A percentile compares a stretch with the other conserved stretches of the same genome.
Evolutionary conservation across 2,797 vertebrate genomes (phyloP).

Genomic region (Ctenopoma multispine): DNA sequence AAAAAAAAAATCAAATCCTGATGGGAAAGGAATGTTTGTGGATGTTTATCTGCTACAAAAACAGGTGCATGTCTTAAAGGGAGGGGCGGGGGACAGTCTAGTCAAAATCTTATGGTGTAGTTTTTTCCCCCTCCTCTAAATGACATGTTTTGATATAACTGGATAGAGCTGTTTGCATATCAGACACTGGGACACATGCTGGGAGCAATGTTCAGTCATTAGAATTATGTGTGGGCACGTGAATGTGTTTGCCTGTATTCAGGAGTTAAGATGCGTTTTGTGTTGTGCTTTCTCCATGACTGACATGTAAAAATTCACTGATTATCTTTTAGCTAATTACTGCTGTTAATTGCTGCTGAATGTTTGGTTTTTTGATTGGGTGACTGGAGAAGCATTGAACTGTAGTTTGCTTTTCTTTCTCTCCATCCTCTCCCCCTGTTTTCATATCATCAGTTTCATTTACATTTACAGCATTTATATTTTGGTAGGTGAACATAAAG

Average conservation of each 20-base stretch:
- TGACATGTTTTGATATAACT: slow-evolving; percentile 64
- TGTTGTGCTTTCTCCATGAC: slow-evolving; percentile 40
- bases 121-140: slow-evolving; percentile 43
- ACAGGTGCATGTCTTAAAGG: slow-evolving; percentile 45
- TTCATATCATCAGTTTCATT: slow-evolving; percentile 28
- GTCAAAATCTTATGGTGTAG: slow-evolving; percentile 7
- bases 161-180: slow-evolving; percentile 54
- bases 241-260: slow-evolving; percentile 12
- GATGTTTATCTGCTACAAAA: slow-evolving; percentile 41
- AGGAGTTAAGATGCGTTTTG: slow-evolving; percentile 11
- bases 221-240: slow-evolving; percentile 27
- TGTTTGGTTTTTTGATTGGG: slow-evolving; percentile 48
- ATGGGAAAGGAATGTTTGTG: slow-evolving; percentile 29
- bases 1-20: slow-evolving; percentile 23
- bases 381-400: slow-evolving; percentile 36
- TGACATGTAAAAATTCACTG: slow-evolving; percentile 64
- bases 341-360: slow-evolving; percentile 43
- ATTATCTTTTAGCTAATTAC: slow-evolving; percentile 72
- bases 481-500: too few species aligned
- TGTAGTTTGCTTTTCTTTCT: slow-evolving; percentile 24
- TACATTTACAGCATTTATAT: slow-evolving; percentile 27
- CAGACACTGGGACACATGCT: slow-evolving; percentile 50
- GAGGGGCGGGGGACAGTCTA: not conserved
- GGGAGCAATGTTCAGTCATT: slow-evolving; percentile 43
- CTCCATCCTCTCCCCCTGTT: slow-evolving; percentile 8